Evolutionary conservation across 2,888 invertebrate species (phyloP).

Genomic region (Calliphora vomitoria): DNA sequence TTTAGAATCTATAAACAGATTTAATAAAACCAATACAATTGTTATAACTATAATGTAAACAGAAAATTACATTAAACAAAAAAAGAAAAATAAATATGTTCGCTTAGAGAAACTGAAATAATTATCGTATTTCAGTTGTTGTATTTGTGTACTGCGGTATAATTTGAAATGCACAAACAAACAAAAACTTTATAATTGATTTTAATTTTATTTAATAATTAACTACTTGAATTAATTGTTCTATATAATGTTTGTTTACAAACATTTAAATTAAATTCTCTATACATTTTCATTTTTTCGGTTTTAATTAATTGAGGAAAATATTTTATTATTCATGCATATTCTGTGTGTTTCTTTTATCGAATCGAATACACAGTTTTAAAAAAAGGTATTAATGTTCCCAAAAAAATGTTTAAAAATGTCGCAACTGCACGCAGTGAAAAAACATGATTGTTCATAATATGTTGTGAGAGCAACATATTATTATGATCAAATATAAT

Average conservation of each 20-base stretch:
- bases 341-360: too few species aligned
- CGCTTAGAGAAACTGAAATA: neutral
- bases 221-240: constrained; percentile 15
- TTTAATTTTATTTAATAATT: constrained; percentile 43
- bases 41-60: constrained; percentile 28
- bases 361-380: too few species aligned
- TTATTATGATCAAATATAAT: too few species aligned
- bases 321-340: neutral
- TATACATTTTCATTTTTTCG: neutral
- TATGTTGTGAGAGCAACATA: too few species aligned
- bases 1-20: neutral
- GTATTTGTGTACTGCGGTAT: neutral
- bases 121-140: neutral
- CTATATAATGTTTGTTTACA: constrained; percentile 1
- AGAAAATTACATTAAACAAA: constrained; percentile 1
- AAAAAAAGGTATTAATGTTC: too few species aligned
- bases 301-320: neutral
- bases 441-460: too few species aligned
- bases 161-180: constrained; percentile 5
- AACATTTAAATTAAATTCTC: constrained; percentile 1
- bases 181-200: constrained; percentile 45
- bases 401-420: too few species aligned
- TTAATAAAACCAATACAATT: neutral
- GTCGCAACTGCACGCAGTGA: too few species aligned
- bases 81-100: neutral